Evolutionary conservation across 2,888 invertebrate species (phyloP).

Genomic region (Calliopum simillimum): DNA sequence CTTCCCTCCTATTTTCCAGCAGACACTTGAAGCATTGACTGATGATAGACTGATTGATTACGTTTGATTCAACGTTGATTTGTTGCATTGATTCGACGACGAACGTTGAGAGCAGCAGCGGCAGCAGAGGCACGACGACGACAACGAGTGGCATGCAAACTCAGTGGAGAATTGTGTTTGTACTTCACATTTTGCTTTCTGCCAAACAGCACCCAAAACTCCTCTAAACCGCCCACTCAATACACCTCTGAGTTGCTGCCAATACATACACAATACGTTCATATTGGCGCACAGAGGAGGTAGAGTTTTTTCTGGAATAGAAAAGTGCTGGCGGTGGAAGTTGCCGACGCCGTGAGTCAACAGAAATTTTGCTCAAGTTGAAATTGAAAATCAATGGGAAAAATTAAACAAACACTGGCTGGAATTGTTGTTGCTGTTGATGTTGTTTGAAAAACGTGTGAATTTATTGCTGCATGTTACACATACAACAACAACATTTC

Average conservation of each 20-base stretch:
- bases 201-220: not conserved
- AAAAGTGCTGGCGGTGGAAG: conserved; percentile 21
- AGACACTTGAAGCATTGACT: conserved; percentile 32
- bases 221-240: not conserved
- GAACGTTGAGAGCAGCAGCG: not conserved
- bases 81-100: conserved; percentile 43
- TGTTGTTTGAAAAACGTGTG: conserved; percentile 28
- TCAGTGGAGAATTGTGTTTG: not conserved
- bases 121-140: too few relatives aligned
- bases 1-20: not conserved
- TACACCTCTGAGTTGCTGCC: not conserved
- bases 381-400: conserved; percentile 47
- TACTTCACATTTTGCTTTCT: not conserved
- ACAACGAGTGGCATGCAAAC: conserved; percentile 30
- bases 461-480: conserved; percentile 22
- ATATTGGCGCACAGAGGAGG: not conserved
- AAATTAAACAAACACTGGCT: conserved; percentile 42
- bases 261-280: not conserved
- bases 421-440: conserved; percentile 7
- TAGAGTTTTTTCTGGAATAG: not conserved
- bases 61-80: conserved; percentile 49
- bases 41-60: conserved; percentile 49
- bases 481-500: not conserved
- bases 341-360: conserved; percentile 37
- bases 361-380: conserved; percentile 41